Percentiles rank a stretch among this genome's conserved stretches.
Conservation (phyloP, 2,888 invertebrate species). For the Apodemia zela region DNA sequence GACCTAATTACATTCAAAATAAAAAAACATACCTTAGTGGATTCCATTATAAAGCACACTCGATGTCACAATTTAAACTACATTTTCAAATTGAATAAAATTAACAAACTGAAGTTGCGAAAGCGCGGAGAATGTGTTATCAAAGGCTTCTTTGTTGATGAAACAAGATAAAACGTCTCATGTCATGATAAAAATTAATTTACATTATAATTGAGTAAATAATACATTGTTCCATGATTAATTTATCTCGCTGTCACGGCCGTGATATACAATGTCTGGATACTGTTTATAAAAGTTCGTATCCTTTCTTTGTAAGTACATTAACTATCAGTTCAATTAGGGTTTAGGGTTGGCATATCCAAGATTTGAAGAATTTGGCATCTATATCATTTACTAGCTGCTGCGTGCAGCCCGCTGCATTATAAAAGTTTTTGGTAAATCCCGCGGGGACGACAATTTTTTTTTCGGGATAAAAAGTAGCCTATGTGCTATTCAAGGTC, state of each 20-base stretch:
- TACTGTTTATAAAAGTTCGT: constrained; percentile 3
- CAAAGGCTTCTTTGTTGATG: constrained; percentile 3
- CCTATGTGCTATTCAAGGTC: too few species aligned
- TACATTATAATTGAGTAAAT: constrained; percentile 11
- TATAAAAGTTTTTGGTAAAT: too few species aligned
- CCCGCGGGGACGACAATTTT: too few species aligned
- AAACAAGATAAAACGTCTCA: not conserved
- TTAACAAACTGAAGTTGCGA: constrained; percentile 5
- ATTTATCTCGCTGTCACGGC: not conserved
- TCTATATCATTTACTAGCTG: too few species aligned
- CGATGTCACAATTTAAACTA: not conserved
- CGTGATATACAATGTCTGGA: not conserved
- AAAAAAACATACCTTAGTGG: not conserved
- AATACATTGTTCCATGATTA: not conserved
- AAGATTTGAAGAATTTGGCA: too few species aligned
- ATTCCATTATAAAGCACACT: constrained; percentile 1
- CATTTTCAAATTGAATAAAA: constrained; percentile 3
- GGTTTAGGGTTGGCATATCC: not conserved
- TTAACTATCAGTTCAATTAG: not conserved
- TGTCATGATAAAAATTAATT: constrained; percentile 5
- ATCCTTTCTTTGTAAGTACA: not conserved
- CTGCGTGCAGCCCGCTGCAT: too few species aligned
- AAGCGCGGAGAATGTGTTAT: not conserved
- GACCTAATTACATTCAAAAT: not conserved
- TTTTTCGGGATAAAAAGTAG: too few species aligned